Evolutionary conservation across 2,888 invertebrate species (phyloP), one percentile per base, ranked within the genome.

Genomic region (Drosophila paramelanica): DNA sequence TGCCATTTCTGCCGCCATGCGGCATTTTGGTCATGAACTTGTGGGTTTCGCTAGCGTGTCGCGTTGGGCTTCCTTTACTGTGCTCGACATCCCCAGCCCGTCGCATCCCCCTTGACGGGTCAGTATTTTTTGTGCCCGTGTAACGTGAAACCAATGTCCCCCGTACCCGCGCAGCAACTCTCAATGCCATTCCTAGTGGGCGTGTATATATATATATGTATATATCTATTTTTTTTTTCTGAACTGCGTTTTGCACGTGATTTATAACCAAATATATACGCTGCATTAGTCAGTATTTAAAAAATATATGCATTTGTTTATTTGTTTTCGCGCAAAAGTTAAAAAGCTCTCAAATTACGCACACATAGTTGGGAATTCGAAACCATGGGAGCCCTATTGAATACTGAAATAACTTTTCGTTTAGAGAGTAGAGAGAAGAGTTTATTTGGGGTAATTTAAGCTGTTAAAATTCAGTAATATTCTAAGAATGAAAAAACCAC

Each of bases 21-120:
- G 89, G 88, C 83, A 65, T 72, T 87, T 85, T 84, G 85, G 88
- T 85, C 82, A 81, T 85, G 87, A 85, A 85, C 87, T 85, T 85
- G 83, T 67, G 74, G 74, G 70, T 57, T 72, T 75, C 55, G 67
- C 53, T 49, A 41, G 56, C 45, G 51, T 45, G 47, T 74, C 56
- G 55, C 57, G 41, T 61, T 67, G 56, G 56, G 59, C 25, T 52
- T 57, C 27, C 42, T 33, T 41, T 14, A 14, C 52, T 14, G 23
- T 27, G 50, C 45, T 13, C 23, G 23, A 23, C 23, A 50, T 23
- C 47, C 27, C 38, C 23, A 42, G 10, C 27, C 23, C 7, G 13
- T n/a, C 36, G 3, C 55, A 33, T 1, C 36, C 14, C 23, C n/a
- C 38, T 17, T 27, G 42, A 33, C 49, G 55, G 73, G 66, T 74